Evolutionary conservation across 2,113 vertebrate species (phyloP), one percentile per base, ranked within the genome.

Genomic region (Calonectris borealis): DNA sequence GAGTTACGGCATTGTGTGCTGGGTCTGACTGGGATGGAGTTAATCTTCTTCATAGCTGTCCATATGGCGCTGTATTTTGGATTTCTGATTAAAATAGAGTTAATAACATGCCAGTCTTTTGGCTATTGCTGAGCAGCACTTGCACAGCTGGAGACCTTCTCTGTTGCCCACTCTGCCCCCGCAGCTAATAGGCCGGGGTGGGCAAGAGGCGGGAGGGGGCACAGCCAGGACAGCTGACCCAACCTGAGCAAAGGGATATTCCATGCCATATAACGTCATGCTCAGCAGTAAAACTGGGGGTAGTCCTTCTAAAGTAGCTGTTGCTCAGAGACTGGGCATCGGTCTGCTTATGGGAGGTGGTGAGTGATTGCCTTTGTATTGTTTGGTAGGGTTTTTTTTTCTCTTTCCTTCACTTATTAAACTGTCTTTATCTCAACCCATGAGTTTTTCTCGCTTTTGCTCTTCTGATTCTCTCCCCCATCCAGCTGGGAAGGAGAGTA

Each of bases 251-350:
- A 16, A 61, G 51, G 17, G 7, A 22, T 34, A 19, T 15, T 25
- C 31, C 25, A 5, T 10, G 18, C 40, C 18, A 5, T 4, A 1
- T 5, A 32, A 42, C 2, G 0, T 18, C 20, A 7, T 5, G 19
- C 20, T 11, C 58, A 24, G 25, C 26, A 15, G 7, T 15, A 58
- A 17, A 58, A n/a, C 26, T 16, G 57, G 9, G 48, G 14, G 6
- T 5, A 48, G 49, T 20, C 66, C n/a, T 48, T 16, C 42, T 42
- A 66, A 36, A 65, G 36, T 2, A 55, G 48, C 11, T 1, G 2
- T 6, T 24, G 51, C 62, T 55, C 51, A 18, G 51, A n/a, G 42
- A 9, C 11, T 34, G 49, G 22, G 13, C 58, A 46, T 16, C 7
- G 2, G 16, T 44, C 38, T 40, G 48, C 38, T 25, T 36, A 60